A percentile compares a stretch with the other conserved stretches of the same genome.
Conservation (phyloP, 2,888 invertebrate genomes). For the Anoncus sp. region DNA sequence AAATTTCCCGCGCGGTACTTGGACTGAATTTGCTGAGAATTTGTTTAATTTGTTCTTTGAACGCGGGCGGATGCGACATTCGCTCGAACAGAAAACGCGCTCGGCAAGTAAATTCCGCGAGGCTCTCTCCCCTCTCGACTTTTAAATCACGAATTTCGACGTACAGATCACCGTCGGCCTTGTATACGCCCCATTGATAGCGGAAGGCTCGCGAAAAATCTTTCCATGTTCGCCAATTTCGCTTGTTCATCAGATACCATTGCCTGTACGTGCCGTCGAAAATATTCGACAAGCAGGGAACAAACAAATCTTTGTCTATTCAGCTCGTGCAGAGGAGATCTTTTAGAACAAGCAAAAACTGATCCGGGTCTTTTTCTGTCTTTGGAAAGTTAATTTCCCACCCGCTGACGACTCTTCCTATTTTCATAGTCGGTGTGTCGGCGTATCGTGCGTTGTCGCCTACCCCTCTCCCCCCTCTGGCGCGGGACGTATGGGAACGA, state of each 20-base stretch:
- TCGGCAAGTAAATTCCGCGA: constrained; percentile 55
- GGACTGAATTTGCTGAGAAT: constrained; percentile 55
- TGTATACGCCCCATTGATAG: constrained; percentile 1
- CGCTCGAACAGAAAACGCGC: constrained; percentile 55
- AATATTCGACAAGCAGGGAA: constrained; percentile 47
- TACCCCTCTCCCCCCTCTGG: no score
- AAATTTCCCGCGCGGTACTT: constrained; percentile 44
- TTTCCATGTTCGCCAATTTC: constrained; percentile 42
- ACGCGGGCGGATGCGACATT: constrained; percentile 41
- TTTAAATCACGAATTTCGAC: no score
- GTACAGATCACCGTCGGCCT: constrained; percentile 9
- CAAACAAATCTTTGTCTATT: constrained; percentile 58
- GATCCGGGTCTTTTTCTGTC: constrained; percentile 57
- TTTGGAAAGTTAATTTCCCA: constrained; percentile 55
- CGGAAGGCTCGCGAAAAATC: constrained; percentile 42
- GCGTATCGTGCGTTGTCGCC: no score
- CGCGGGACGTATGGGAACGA: no score
- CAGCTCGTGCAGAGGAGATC: constrained; percentile 42
- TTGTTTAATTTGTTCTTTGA: constrained; percentile 49
- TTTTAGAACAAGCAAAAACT: constrained; percentile 1
- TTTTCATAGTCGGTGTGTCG: no score
- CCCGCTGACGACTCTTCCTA: constrained; percentile 44
- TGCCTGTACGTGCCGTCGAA: constrained; percentile 54
- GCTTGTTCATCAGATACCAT: constrained; percentile 50
- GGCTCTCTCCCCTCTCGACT: constrained; percentile 47